These are phyloP conservation scores for Crocodylus rhombifer DNA, from an alignment of 2,797 vertebrate species.

Conservation along the genomic window DNA sequence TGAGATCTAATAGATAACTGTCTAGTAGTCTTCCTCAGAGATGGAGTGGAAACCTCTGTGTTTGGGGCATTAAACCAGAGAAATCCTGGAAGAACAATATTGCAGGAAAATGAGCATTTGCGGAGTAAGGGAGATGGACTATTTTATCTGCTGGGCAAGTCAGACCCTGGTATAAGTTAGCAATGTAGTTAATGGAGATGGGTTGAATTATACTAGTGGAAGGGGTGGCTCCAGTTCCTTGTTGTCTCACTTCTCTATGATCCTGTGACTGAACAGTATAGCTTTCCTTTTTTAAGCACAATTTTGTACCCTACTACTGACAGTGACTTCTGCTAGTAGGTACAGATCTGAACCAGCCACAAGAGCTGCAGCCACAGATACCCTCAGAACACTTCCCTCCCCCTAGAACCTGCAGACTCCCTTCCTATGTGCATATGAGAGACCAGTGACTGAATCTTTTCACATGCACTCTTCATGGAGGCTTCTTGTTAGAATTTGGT, in stretches of 20 bases:
- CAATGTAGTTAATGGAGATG: not conserved
- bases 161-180: not conserved
- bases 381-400: not conserved
- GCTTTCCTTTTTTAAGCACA: not conserved
- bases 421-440: not conserved
- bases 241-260: not conserved
- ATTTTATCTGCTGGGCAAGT: not conserved
- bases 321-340: not conserved
- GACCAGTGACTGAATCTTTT: not conserved
- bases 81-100: not conserved
- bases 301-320: not conserved
- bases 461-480: not conserved
- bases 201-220: not conserved
- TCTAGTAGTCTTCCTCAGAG: not conserved
- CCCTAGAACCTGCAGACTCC: not conserved
- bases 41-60: not conserved
- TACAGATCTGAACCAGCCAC: not conserved
- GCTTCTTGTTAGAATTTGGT: not conserved
- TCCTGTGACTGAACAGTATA: not conserved
- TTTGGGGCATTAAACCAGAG: not conserved
- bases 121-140: not conserved
- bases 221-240: not conserved
- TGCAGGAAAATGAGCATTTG: conserved; percentile 9
- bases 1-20: not conserved
- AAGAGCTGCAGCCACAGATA: not conserved